Evolutionary conservation across 2,113 vertebrate species (phyloP), one percentile per base, ranked within the genome.

Genomic region (Arothron firmamentum): DNA sequence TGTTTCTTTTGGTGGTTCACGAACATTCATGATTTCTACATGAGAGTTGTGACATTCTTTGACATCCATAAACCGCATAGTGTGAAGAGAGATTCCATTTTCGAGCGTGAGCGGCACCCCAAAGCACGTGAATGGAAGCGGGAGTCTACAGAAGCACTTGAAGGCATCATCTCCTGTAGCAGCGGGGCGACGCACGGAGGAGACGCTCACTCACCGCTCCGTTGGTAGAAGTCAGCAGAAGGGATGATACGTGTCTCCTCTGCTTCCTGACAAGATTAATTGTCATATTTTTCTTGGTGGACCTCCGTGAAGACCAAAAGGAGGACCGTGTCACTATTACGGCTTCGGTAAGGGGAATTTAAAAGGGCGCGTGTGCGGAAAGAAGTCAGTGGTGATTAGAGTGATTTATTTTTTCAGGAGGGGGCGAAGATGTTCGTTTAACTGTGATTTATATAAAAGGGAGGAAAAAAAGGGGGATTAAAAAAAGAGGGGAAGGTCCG

Each of bases 121-220:
- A 5, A 62, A 56, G 47, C 78, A 78, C 74, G 76, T 75, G 83
- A 81, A 67, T 60, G 31, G 61, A 55, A 70, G 79, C 57, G 47
- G 75, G 73, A 58, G 66, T 74, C 73, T 17, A 77, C 70, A 77
- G 69, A 52, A 67, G 78, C 58, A 77, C 79, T 76, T 79, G 82
- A 83, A 85, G 65, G 84, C 84, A 86, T 52, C 86, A 83, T 81
- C 80, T 75, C 74, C 58, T 12, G 55, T 69, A 69, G 63, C 69
- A 72, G 77, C 55, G 48, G 59, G 63, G 66, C 61, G 73, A 72
- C 21, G 69, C 51, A 34, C 61, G 56, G 31, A 65, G 70, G 31
- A 65, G 70, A 83, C 77, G 75, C 77, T 74, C 85, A 75, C 75
- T 49, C 61, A 57, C 45, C 66, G 71, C 72, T 19, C 34, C 70